Percentiles rank a stretch among this genome's conserved stretches.
Conservation (phyloP, 2,797 vertebrate species). For the Chelidonichthys spinosus region DNA sequence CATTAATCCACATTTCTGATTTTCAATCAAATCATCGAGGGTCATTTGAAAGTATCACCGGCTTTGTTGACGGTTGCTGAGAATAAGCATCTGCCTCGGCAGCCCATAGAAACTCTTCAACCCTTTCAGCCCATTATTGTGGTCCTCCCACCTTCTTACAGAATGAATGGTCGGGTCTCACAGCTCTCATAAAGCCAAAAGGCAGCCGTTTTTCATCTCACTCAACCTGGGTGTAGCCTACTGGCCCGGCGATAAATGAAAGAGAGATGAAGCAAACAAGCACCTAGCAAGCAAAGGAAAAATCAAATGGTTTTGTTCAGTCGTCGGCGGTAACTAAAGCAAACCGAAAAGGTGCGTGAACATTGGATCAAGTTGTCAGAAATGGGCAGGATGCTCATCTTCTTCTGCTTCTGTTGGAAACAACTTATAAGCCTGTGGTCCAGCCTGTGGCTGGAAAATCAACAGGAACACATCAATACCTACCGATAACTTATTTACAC, state of each 20-base stretch:
- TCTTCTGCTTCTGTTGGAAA: neutral
- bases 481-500: too few relatives aligned
- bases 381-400: neutral
- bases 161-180: slow-evolving; percentile 23
- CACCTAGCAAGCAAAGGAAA: neutral
- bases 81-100: slow-evolving; percentile 3
- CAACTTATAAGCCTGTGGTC: neutral
- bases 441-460: neutral
- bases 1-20: neutral
- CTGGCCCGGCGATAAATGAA: slow-evolving; percentile 28
- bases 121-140: slow-evolving; percentile 33
- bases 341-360: slow-evolving; percentile 6
- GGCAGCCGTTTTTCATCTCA: slow-evolving; percentile 24
- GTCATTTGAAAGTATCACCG: slow-evolving; percentile 7
- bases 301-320: neutral
- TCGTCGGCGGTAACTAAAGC: slow-evolving; percentile 5
- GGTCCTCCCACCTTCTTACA: slow-evolving; percentile 41
- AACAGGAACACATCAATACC: neutral
- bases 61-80: neutral
- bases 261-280: slow-evolving; percentile 29
- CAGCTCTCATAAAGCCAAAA: slow-evolving; percentile 39
- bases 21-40: slow-evolving; percentile 1
- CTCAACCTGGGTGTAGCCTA: slow-evolving; percentile 14
- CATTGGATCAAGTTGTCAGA: neutral
- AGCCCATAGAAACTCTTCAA: slow-evolving; percentile 18